Conservation (phyloP, 2,888 invertebrate genomes). For the Epinotia demarniana region DNA sequence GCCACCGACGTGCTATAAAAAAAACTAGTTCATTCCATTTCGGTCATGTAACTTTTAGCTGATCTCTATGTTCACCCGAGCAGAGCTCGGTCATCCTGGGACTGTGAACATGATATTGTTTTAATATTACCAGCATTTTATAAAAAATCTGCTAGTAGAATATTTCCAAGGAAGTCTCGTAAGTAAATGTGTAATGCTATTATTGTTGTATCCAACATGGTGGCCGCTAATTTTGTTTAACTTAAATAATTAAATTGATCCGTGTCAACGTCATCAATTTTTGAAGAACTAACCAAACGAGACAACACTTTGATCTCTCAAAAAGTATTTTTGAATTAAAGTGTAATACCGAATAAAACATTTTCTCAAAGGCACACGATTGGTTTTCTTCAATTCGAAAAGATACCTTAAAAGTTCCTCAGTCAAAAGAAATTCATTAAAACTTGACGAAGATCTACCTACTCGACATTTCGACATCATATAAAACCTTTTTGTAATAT, state of each 20-base stretch:
- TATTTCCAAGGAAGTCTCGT: too few species aligned
- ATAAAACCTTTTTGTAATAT: conserved; percentile 18
- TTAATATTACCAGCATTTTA: not conserved
- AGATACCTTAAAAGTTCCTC: conserved; percentile 18
- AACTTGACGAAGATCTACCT: conserved; percentile 13
- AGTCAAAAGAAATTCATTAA: conserved; percentile 24
- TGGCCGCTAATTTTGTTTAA: too few species aligned
- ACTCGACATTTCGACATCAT: not conserved
- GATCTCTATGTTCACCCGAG: too few species aligned
- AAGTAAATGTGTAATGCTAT: too few species aligned
- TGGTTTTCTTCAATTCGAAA: not conserved
- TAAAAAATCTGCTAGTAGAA: not conserved
- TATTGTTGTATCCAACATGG: too few species aligned
- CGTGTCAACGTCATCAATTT: not conserved
- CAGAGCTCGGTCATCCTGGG: too few species aligned
- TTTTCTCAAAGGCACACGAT: not conserved
- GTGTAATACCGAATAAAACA: not conserved
- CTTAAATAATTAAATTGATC: too few species aligned
- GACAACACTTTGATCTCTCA: not conserved
- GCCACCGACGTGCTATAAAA: too few species aligned
- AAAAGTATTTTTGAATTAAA: not conserved
- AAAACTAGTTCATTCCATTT: too few species aligned
- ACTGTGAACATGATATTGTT: too few species aligned
- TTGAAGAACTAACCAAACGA: not conserved
- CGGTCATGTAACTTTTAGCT: too few species aligned